Evolutionary conservation across 1,140 invertebrate genomes (phyloP).

Genomic region (Scaptomyza hsui): DNA sequence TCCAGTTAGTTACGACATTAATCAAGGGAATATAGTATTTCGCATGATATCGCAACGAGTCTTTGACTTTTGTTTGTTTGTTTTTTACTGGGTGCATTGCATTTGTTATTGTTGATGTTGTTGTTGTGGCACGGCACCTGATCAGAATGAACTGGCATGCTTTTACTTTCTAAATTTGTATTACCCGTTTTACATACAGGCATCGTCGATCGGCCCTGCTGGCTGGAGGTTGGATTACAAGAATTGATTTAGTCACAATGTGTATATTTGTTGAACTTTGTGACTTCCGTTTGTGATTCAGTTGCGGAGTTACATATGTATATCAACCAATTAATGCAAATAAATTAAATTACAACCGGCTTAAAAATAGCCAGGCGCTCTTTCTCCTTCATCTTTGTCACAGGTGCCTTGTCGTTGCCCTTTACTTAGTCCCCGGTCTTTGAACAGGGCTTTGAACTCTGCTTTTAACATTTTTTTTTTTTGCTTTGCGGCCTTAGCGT

Average conservation of each 20-base stretch:
- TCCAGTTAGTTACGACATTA: slow-evolving; percentile 58
- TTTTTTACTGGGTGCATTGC: slow-evolving; percentile 13
- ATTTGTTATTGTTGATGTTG: slow-evolving; percentile 14
- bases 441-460: slow-evolving; percentile 60
- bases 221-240: slow-evolving; percentile 34
- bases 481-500: slow-evolving; percentile 59
- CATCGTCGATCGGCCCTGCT: neutral
- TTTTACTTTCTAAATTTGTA: slow-evolving; percentile 82
- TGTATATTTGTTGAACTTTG: slow-evolving; percentile 11
- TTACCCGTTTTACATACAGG: slow-evolving; percentile 52
- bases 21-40: slow-evolving; percentile 72
- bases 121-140: slow-evolving; percentile 27
- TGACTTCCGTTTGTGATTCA: slow-evolving; percentile 77
- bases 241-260: slow-evolving; percentile 44
- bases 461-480: slow-evolving; percentile 25
- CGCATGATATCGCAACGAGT: slow-evolving; percentile 53
- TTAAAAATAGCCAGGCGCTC: slow-evolving; percentile 66
- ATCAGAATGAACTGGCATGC: slow-evolving; percentile 44
- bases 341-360: slow-evolving; percentile 70
- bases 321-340: slow-evolving; percentile 63
- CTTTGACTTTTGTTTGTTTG: slow-evolving; percentile 6
- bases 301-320: slow-evolving; percentile 21
- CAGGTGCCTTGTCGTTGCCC: slow-evolving; percentile 35
- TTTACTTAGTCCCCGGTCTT: slow-evolving; percentile 8
- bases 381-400: slow-evolving; percentile 34